Evolutionary conservation across 2,113 vertebrate species (phyloP), one percentile per base, ranked within the genome.

Genomic region (Columbina picui): DNA sequence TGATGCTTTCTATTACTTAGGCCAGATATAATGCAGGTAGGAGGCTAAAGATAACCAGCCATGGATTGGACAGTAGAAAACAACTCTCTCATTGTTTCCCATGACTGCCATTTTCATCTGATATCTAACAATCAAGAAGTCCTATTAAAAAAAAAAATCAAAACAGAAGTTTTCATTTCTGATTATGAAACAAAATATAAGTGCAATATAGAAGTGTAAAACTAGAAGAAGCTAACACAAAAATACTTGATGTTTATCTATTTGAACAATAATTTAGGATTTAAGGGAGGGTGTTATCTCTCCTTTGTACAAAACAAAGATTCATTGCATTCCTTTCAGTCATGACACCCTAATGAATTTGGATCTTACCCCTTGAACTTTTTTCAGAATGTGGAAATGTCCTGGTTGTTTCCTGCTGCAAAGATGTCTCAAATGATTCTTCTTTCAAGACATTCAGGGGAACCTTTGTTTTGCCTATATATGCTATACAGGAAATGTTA

Each of bases 221-320:
- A 45, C 7, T 7, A 65, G 65, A 47, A 77, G 73, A 77, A 17
- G 3, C 5, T 36, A 32, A 36, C 2, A 32, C 36, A 55, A 30
- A 76, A 63, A 18, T 20, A 12, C 4, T 70, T 52, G 0, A 30
- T 76, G 16, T 53, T 26, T 34, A 81, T 18, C 21, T 69, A 7
- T 27, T 30, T 64, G 26, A 76, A 2, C 4, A 73, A 20, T 27
- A 77, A 12, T 56, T 75, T 80, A 84, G 36, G 23, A 6, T 22
- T 84, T 3, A 3, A 4, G 0, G 0, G 6, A 8, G 16, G 22
- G 32, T 9, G 1, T 14, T 71, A 26, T n/a, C 10, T 75, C 9
- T 70, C 4, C 34, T 74, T 79, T 47, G 25, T 5, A 20, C 49
- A 26, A 78, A 86, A 52, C 4, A 26, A 38, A 67, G 23, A 53